Evolutionary conservation across 2,113 vertebrate genomes (phyloP).

Genomic region (Grantiella picta): DNA sequence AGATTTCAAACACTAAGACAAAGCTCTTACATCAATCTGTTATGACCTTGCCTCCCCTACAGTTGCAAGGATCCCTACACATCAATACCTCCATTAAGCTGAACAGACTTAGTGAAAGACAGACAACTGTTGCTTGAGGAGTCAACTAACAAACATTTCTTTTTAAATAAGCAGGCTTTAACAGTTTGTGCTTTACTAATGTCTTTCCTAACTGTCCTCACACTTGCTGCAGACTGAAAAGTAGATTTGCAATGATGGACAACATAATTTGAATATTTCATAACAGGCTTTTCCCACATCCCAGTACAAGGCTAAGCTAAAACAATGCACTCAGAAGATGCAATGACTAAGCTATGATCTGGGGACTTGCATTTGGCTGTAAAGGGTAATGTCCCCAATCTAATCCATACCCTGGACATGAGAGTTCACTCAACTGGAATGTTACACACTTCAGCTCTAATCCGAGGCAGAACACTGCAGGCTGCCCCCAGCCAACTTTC

Average conservation of each 20-base stretch:
- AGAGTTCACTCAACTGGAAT: background rate
- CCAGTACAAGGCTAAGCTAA: background rate
- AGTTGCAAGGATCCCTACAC: background rate
- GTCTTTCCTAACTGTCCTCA: background rate
- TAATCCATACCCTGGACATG: background rate
- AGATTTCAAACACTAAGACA: background rate
- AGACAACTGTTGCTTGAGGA: background rate
- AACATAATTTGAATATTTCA: background rate
- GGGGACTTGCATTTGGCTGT: background rate
- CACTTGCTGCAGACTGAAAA: background rate
- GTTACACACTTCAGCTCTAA: background rate
- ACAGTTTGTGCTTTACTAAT: background rate
- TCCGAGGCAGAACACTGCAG: background rate
- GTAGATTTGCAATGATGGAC: background rate
- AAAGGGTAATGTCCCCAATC: background rate
- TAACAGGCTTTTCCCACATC: background rate
- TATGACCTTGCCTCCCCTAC: background rate
- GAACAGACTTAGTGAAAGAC: background rate
- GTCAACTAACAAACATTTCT: background rate
- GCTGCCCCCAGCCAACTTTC: background rate
- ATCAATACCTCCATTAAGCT: background rate
- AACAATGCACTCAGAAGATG: background rate
- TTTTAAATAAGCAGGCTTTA: background rate
- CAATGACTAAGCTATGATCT: background rate
- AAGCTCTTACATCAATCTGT: background rate